A percentile compares a stretch with the other conserved stretches of the same genome.
Evolutionary conservation across 2,888 invertebrate species (phyloP).

Genomic region (Cantharis rufa): DNA sequence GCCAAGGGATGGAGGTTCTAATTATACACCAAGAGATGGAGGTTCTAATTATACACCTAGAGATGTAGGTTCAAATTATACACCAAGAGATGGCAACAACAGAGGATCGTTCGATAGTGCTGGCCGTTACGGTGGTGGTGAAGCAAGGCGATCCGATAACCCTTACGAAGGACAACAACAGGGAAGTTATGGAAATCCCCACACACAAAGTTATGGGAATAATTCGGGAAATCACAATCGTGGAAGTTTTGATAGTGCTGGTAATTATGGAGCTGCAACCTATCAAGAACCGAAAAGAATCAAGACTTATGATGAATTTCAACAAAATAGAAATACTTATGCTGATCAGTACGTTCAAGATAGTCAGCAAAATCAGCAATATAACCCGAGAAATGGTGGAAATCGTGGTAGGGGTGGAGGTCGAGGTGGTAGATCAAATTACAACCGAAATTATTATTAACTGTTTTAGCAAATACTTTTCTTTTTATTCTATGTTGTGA

Average conservation of each 20-base stretch:
- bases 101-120: slow-evolving; percentile 39
- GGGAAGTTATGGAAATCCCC: slow-evolving; percentile 32
- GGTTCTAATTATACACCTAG: slow-evolving; percentile 2
- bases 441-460: slow-evolving; percentile 46
- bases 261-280: slow-evolving; percentile 40
- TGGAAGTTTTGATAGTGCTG: slow-evolving; percentile 44
- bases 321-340: slow-evolving; percentile 50
- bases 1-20: slow-evolving; percentile 32
- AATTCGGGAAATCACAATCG: slow-evolving; percentile 19
- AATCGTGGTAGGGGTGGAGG: slow-evolving; percentile 36
- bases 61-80: not conserved
- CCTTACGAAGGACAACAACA: slow-evolving; percentile 22
- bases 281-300: slow-evolving; percentile 50
- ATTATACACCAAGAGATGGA: slow-evolving; percentile 28
- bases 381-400: slow-evolving; percentile 43
- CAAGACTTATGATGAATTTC: slow-evolving; percentile 54
- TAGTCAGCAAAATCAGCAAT: slow-evolving; percentile 53
- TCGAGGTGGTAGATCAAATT: slow-evolving; percentile 48
- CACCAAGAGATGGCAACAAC: slow-evolving; percentile 33
- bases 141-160: slow-evolving; percentile 17
- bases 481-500: not conserved
- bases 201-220: slow-evolving; percentile 45
- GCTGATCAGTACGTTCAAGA: slow-evolving; percentile 56
- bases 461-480: not conserved
- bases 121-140: slow-evolving; percentile 36